Evolutionary conservation across 2,888 invertebrate genomes (phyloP).

Genomic region (Nesidiocoris tenuis): DNA sequence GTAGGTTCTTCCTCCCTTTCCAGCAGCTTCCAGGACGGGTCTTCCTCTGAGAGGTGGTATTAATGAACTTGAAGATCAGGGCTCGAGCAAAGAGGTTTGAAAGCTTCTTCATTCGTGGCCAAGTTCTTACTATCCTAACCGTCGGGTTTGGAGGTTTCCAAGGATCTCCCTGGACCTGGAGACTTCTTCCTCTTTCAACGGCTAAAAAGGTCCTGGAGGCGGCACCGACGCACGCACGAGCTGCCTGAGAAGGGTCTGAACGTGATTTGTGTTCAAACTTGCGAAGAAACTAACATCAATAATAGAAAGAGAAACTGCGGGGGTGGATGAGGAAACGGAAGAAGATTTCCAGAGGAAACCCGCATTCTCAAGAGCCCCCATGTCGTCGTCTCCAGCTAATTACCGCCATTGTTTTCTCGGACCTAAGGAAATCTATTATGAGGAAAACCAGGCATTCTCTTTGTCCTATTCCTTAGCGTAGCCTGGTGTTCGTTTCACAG

Average conservation of each 20-base stretch:
- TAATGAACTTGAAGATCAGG: slow-evolving; percentile 38
- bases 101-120: slow-evolving; percentile 13
- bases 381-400: slow-evolving; percentile 37
- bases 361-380: slow-evolving; percentile 40
- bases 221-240: slow-evolving; percentile 10
- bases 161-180: not conserved
- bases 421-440: slow-evolving; percentile 43
- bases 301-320: slow-evolving; percentile 28
- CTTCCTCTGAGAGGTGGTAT: slow-evolving; percentile 2
- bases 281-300: slow-evolving; percentile 44
- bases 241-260: slow-evolving; percentile 23
- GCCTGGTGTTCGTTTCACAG: not conserved
- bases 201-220: slow-evolving; percentile 7
- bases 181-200: slow-evolving; percentile 8
- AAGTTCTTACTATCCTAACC: slow-evolving; percentile 24
- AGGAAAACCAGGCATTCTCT: slow-evolving; percentile 3
- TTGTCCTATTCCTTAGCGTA: not conserved
- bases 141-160: slow-evolving; percentile 4
- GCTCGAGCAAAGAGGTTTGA: slow-evolving; percentile 3
- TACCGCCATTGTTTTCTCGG: slow-evolving; percentile 43
- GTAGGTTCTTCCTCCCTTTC: slow-evolving; percentile 14
- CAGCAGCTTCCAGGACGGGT: slow-evolving; percentile 8
- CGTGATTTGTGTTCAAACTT: slow-evolving; percentile 45
- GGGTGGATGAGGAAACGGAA: not conserved
- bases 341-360: slow-evolving; percentile 4